Base-by-base conservation (phyloP, 1,140 invertebrate genomes). In the honey bee (Apis mellifera) region DNA sequence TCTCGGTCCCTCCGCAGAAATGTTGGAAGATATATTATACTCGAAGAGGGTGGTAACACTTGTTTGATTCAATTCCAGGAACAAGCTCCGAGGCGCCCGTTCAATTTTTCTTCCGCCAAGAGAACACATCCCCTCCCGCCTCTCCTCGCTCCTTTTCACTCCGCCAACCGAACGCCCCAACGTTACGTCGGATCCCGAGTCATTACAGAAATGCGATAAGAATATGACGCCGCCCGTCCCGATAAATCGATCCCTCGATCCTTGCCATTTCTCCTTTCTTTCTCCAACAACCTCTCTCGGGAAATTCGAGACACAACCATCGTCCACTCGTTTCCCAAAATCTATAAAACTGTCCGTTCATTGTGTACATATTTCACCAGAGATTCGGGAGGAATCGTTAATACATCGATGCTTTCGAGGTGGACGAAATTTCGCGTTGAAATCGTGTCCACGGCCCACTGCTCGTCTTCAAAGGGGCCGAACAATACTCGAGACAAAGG, bases 21-120 rank as follows among this genome's bases (percentile, higher is more conserved):
- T 89, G 84, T 88, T 84, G 75, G 79, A 88, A 90, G 88, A 91
- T 91, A 90, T 91, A 92, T 91, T 91, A 90, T 86, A 77, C 88
- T 84, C 85, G 76, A 72, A 87, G 89, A 82, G 83, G 89, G 89
- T 91, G 88, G 91, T 89, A 91, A 92, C 91, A 92, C 91, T 92
- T 92, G 91, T 92, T 91, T 91, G 91, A 92, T 92, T 92, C 91
- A 91, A 92, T 92, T 92, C 90, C 82, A 79, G 86, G 90, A 92
- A 92, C 82, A 84, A 87, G 89, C 83, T 86, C 75, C 83, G 84
- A 83, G 84, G 84, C 88, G 86, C 82, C 86, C 69, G 84, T 88
- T 90, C 90, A 91, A 91, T 92, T 92, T 92, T 90, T 91, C 89
- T 91, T 87, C 73, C 77, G 78, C 26, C 84, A 55, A 59, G 55